phyloP scores from a whole-genome alignment of 2,113 vertebrate genomes.

The Tor tambroides region DNA sequence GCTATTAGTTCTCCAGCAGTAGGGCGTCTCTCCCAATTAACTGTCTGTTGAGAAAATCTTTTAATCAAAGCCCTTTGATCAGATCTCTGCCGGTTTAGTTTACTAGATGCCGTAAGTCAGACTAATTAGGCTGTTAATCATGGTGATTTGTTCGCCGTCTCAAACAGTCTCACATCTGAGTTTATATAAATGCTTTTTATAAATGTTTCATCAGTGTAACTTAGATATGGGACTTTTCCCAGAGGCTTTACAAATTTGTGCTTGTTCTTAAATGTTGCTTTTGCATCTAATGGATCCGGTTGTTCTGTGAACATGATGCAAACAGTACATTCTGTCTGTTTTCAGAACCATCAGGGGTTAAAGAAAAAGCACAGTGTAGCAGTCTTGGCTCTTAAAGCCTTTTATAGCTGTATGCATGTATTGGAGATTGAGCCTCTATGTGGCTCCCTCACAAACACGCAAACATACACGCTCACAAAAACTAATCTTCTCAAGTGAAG shows the following conservation, averaged over 20 bases:
- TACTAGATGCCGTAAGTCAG: neutral
- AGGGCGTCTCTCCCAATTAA: neutral
- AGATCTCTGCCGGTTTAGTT: neutral
- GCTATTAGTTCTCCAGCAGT: slow-evolving; percentile 11
- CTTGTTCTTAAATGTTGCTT: neutral
- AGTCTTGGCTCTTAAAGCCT: slow-evolving; percentile 26
- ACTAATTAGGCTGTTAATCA: slow-evolving; percentile 21
- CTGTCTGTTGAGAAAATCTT: neutral
- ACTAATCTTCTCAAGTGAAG: slow-evolving; percentile 26
- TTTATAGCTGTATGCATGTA: neutral
- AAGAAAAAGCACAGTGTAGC: neutral
- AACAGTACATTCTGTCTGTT: neutral
- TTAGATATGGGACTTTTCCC: neutral
- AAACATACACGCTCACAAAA: neutral
- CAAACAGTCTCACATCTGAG: neutral
- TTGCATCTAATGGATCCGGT: neutral
- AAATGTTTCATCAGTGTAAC: neutral
- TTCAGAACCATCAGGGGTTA: slow-evolving; percentile 7
- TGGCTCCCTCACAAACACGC: neutral
- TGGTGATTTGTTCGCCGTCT: neutral
- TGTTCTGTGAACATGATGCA: neutral
- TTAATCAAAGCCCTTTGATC: slow-evolving; percentile 17
- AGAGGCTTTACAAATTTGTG: neutral
- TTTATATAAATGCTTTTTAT: neutral
- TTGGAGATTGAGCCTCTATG: neutral